Evolutionary conservation across 2,888 invertebrate genomes (phyloP), one percentile per base, ranked within the genome.

Genomic region (Tetranychus piercei): DNA sequence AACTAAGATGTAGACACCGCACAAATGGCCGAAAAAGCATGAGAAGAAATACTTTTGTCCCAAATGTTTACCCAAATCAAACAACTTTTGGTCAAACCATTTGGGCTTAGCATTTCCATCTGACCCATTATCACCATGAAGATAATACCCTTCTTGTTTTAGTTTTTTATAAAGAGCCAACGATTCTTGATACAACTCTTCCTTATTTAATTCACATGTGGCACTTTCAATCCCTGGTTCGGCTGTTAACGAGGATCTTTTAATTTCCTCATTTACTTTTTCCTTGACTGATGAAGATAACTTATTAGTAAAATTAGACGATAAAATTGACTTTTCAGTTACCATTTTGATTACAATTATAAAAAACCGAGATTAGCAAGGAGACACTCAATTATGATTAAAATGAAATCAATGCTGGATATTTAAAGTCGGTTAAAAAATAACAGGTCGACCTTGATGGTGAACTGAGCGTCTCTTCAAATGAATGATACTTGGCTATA

Each of bases 1-100:
- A 45, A 78, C 78, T n/a, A 78, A 73, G 23, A 79, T 66, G 44
- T 78, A 74, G 7, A 79, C 64, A 20, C 79, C 79, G 44, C 76
- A 77, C 15, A 79, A 45, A 66, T 78, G 78, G 11, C 77, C 73
- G 23, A 78, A 77, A 69, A 78, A 76, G 6, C 78, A 73, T 15
- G 78, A 78, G 74, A 78, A 78, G 67, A 76, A 75, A 43, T 75
- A 64, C 23, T 76, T 55, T 23, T 55, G 18, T 15, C 44, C 45
- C 66, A 75, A n/a, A 6, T 9, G 5, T 43, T 72, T 55, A 5
- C 70, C 71, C 15, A 22, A 22, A n/a, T 43, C 44, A 8, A 76
- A 71, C 15, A 71, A 23, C 34, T 71, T 55, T 64, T 44, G 23
- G 43, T 76, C 71, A 23, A 75, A 71, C 76, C 76, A 76, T 18